A percentile compares a stretch with the other conserved stretches of the same genome.
phyloP scores from a whole-genome alignment of 2,113 vertebrate genomes.

The Apodemus sylvaticus region DNA sequence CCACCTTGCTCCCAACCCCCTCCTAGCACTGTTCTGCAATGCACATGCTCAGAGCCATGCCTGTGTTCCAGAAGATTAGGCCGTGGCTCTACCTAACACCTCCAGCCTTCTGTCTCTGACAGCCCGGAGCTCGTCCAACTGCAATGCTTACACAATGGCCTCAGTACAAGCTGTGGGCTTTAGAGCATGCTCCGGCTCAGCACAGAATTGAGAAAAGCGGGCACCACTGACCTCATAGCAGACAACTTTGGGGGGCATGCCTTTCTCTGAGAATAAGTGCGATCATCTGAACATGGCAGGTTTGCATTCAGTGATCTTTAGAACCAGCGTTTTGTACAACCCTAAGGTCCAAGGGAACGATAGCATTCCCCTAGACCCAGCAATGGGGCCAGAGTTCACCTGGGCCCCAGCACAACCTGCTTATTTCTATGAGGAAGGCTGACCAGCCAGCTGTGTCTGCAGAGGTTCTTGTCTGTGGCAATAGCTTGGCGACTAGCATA shows the following conservation, averaged over 20 bases:
- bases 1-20: background rate
- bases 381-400: background rate
- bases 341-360: background rate
- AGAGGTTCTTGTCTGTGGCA: background rate
- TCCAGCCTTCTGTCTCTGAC: background rate
- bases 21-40: conserved; percentile 9
- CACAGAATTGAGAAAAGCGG: background rate
- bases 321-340: background rate
- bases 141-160: conserved; percentile 12
- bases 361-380: background rate
- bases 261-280: background rate
- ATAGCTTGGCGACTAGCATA: background rate
- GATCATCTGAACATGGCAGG: background rate
- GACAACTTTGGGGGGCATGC: background rate
- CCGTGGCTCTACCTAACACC: conserved; percentile 2
- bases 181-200: background rate
- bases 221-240: background rate
- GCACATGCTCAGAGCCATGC: background rate
- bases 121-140: background rate
- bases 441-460: background rate
- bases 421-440: background rate
- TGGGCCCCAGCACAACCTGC: background rate
- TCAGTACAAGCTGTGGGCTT: background rate
- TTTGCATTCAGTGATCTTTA: background rate
- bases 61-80: background rate